These are phyloP conservation scores for Latrodectus geometricus DNA, from an alignment of 1,140 invertebrate genomes.

Conservation along the genomic window DNA sequence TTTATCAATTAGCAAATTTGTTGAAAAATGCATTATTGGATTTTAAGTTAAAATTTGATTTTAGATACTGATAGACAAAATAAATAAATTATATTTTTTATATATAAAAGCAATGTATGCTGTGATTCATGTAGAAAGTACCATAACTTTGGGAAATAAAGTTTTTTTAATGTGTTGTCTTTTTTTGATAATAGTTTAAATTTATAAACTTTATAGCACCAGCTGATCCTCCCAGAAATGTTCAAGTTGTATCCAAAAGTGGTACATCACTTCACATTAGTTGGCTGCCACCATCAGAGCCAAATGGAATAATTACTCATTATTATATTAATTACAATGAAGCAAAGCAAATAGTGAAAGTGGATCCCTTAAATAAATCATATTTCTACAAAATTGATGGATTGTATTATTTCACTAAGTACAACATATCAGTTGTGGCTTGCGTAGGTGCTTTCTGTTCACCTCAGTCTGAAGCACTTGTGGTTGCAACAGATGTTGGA, in stretches of 20 bases:
- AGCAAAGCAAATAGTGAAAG: neutral
- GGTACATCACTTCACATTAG: conserved; percentile 77
- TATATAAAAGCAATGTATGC: no score
- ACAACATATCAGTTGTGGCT: conserved; percentile 25
- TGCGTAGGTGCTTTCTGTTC: conserved; percentile 34
- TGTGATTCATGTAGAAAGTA: no score
- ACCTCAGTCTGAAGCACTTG: neutral
- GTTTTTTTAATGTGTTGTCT: neutral
- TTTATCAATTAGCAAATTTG: no score
- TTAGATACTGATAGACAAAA: no score
- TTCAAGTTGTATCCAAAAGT: neutral
- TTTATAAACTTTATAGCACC: conserved; percentile 19
- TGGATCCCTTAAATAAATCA: neutral
- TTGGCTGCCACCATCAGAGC: conserved; percentile 88
- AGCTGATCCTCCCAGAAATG: conserved; percentile 20
- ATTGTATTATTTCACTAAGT: conserved; percentile 4
- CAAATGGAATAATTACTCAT: conserved; percentile 93
- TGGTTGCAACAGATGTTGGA: conserved; percentile 24
- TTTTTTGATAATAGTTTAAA: neutral
- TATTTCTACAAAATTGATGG: neutral
- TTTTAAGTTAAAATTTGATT: no score
- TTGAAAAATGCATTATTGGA: no score
- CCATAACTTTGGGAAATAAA: no score
- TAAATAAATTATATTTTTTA: no score
- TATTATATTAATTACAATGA: conserved; percentile 82